These are phyloP conservation scores for Brienomyrus brachyistius DNA, from an alignment of 2,113 vertebrate species.

Conservation along the genomic window DNA sequence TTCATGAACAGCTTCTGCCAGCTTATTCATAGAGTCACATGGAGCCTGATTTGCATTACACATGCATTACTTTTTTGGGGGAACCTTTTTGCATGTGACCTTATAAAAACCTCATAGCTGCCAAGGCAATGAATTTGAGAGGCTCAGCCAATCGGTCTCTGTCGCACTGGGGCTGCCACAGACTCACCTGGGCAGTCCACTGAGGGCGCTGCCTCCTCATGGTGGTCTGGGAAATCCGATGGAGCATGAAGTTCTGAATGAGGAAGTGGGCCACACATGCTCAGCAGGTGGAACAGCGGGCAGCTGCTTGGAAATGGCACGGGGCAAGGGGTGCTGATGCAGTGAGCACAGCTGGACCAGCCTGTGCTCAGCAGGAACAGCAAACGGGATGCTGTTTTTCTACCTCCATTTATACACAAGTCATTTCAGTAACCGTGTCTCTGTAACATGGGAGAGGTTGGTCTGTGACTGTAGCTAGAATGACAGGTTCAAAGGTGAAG, in stretches of 20 bases:
- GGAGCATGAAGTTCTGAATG: neutral
- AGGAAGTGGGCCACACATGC: neutral
- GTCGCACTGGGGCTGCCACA: neutral
- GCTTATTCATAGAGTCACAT: neutral
- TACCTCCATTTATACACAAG: neutral
- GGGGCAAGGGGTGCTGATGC: neutral
- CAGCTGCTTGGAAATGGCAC: neutral
- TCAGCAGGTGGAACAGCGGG: neutral
- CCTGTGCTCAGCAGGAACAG: neutral
- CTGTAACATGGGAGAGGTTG: neutral
- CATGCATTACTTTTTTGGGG: neutral
- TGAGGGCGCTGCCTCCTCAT: neutral
- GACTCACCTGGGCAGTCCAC: neutral
- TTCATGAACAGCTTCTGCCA: neutral
- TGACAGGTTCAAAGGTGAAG: neutral
- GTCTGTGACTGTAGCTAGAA: neutral
- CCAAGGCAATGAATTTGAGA: neutral
- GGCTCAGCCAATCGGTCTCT: neutral
- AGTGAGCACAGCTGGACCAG: neutral
- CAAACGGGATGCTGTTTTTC: neutral
- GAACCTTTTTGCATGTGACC: conserved; percentile 9
- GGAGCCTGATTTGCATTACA: neutral
- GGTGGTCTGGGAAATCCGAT: neutral
- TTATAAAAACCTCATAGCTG: neutral
- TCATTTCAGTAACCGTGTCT: neutral